Evolutionary conservation across 1,140 invertebrate species (phyloP).

Genomic region (Magallana gigas): DNA sequence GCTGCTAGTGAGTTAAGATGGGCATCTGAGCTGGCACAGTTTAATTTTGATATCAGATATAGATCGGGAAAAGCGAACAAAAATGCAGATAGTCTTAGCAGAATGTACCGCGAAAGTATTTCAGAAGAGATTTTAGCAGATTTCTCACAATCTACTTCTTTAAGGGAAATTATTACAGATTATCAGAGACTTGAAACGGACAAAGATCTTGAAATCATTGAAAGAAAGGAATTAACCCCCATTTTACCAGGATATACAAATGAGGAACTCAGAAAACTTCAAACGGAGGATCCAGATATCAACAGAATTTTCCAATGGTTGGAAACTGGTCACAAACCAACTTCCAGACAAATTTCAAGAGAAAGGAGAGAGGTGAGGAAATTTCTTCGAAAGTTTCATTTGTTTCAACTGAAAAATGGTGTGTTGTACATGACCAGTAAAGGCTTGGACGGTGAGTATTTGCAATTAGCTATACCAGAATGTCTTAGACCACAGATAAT

Average conservation of each 20-base stretch:
- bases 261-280: background rate
- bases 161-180: background rate
- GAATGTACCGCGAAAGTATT: background rate
- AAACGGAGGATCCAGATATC: background rate
- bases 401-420: background rate
- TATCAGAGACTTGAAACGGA: background rate
- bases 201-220: background rate
- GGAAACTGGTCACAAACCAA: background rate
- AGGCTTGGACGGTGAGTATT: background rate
- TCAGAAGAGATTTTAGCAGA: background rate
- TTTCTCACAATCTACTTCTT: background rate
- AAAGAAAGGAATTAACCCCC: background rate
- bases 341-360: too few species aligned
- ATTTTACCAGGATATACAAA: background rate
- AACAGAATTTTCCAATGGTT: constrained; percentile 7
- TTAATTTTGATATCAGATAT: constrained; percentile 55
- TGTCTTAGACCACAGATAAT: constrained; percentile 23
- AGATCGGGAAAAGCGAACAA: constrained; percentile 23
- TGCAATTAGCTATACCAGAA: constrained; percentile 16
- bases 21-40: too few species aligned
- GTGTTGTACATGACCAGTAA: background rate
- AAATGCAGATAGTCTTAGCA: constrained; percentile 49
- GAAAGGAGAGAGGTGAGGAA: too few species aligned
- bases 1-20: too few species aligned
- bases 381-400: background rate